A percentile compares a stretch with the other conserved stretches of the same genome.
phyloP scores from a whole-genome alignment of 2,888 invertebrate species.

The Sinelater perroti region DNA sequence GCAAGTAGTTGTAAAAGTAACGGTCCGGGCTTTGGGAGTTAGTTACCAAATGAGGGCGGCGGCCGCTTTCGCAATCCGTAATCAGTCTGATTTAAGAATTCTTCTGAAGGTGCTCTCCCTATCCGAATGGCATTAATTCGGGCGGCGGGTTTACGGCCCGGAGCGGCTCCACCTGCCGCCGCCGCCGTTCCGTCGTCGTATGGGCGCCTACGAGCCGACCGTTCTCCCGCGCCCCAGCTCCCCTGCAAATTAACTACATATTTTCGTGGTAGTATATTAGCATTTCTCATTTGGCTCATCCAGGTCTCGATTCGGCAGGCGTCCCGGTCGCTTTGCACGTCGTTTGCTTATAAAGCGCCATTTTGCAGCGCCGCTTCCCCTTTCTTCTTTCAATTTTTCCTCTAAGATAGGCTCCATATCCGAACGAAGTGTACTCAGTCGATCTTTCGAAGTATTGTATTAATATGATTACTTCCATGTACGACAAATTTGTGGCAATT shows the following conservation, averaged over 20 bases:
- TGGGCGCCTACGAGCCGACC: neutral
- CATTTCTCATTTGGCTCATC: constrained; percentile 50
- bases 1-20: constrained; percentile 61
- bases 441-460: neutral
- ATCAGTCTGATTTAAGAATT: constrained; percentile 56
- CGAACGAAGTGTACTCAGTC: neutral
- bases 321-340: constrained; percentile 33
- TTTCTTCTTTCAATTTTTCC: constrained; percentile 11
- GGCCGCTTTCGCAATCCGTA: constrained; percentile 53
- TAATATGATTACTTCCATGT: neutral
- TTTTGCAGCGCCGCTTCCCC: constrained; percentile 19
- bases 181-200: neutral
- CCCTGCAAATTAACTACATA: constrained; percentile 32
- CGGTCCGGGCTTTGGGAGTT: constrained; percentile 56
- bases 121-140: constrained; percentile 18
- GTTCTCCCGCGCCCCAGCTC: constrained; percentile 33
- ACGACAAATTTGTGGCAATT: no score
- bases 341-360: constrained; percentile 32
- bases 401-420: neutral
- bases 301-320: constrained; percentile 48
- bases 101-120: constrained; percentile 35
- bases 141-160: neutral
- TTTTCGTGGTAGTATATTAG: constrained; percentile 39
- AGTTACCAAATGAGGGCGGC: constrained; percentile 52
- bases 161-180: neutral